Percentiles rank a stretch among this genome's conserved stretches.
These are phyloP conservation scores for Gymnothorax reevesii DNA, from an alignment of 2,797 vertebrate genomes.

Conservation along the genomic window DNA sequence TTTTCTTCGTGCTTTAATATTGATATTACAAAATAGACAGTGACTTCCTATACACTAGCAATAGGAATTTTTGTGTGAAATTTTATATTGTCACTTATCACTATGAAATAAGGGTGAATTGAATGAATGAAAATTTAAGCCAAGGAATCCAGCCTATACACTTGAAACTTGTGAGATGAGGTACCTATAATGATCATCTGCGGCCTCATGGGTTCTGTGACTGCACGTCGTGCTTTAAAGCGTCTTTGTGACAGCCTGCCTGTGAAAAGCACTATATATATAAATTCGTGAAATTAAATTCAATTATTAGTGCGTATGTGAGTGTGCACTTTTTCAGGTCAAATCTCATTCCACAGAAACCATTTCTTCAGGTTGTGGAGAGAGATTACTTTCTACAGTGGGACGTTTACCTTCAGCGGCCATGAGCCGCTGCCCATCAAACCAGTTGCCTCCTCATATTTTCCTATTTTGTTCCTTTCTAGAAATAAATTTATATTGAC, in stretches of 20 bases:
- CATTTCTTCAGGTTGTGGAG: not conserved
- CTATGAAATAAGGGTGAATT: too few species aligned
- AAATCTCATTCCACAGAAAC: not conserved
- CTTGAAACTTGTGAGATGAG: not conserved
- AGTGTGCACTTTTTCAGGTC: not conserved
- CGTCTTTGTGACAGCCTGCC: too few species aligned
- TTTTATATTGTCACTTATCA: too few species aligned
- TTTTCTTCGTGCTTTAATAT: not conserved
- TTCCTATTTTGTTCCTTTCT: conserved; percentile 51
- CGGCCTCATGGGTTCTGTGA: not conserved
- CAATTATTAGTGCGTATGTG: not conserved
- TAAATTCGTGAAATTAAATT: too few species aligned
- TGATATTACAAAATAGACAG: not conserved
- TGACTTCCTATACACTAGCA: not conserved
- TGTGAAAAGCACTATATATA: too few species aligned
- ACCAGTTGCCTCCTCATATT: conserved; percentile 40
- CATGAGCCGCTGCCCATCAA: not conserved
- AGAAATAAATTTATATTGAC: conserved; percentile 76
- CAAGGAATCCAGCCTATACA: not conserved
- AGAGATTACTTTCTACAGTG: conserved; percentile 13
- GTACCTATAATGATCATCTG: not conserved
- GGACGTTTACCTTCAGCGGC: conserved; percentile 6
- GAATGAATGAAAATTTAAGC: not conserved
- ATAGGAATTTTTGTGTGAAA: not conserved
- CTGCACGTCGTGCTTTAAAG: not conserved